Conservation (phyloP, 2,113 vertebrate species). For the Pollachius pollachius region DNA sequence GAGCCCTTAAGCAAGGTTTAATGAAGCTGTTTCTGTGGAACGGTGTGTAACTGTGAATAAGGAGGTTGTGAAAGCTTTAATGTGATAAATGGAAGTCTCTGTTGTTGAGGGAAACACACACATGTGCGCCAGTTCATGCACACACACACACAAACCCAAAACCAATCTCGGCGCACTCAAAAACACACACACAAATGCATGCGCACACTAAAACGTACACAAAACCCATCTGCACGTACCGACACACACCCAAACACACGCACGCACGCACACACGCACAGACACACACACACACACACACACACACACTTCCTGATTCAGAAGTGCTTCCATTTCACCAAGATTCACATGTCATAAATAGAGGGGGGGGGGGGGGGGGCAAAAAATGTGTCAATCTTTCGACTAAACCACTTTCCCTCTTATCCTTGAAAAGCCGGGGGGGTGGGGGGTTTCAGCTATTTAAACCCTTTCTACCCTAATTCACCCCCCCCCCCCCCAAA, state of each 20-base stretch:
- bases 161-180: constrained; percentile 3
- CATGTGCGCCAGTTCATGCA: background rate
- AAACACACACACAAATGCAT: constrained; percentile 11
- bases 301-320: constrained; percentile 40
- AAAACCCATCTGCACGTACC: too few relatives aligned
- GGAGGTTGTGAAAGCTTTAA: constrained; percentile 37
- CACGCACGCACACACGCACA: background rate
- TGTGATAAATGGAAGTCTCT: constrained; percentile 47
- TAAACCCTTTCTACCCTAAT: background rate
- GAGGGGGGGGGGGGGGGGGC: too few relatives aligned
- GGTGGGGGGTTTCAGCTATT: background rate
- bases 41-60: constrained; percentile 24
- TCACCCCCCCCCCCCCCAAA: constrained; percentile 35
- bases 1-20: too few relatives aligned
- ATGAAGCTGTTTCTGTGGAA: background rate
- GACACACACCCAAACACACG: constrained; percentile 18
- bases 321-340: constrained; percentile 48
- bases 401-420: constrained; percentile 48
- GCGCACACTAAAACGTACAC: background rate
- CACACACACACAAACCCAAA: background rate
- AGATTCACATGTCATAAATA: constrained; percentile 53
- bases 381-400: constrained; percentile 45
- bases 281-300: constrained; percentile 12
- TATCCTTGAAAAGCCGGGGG: constrained; percentile 34
- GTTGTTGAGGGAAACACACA: constrained; percentile 34